phyloP scores from a whole-genome alignment of 1,140 invertebrate species.

The Neodiprion pinetum region DNA sequence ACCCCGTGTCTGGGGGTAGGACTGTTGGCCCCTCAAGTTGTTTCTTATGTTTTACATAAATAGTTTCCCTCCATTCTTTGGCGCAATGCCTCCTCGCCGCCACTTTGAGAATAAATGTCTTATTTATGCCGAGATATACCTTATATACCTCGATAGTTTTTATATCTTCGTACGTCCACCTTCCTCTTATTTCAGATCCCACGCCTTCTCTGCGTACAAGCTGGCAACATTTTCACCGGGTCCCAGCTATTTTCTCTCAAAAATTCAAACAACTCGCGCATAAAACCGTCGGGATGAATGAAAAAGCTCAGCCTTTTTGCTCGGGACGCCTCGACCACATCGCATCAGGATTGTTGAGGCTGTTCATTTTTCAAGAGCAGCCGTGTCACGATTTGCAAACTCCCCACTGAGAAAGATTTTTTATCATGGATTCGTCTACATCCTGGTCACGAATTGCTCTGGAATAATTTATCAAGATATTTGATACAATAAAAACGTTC shows the following conservation, averaged over 20 bases:
- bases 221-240: neutral
- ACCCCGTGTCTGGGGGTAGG: conserved; percentile 10
- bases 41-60: conserved; percentile 16
- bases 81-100: conserved; percentile 10
- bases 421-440: too few species aligned
- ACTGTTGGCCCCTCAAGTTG: conserved; percentile 7
- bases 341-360: too few species aligned
- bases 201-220: neutral
- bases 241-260: too few species aligned
- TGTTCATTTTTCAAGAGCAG: too few species aligned
- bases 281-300: neutral
- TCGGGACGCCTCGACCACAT: too few species aligned
- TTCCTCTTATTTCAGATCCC: neutral
- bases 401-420: too few species aligned
- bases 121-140: conserved; percentile 12
- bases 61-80: conserved; percentile 9
- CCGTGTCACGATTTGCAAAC: too few species aligned
- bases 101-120: conserved; percentile 10
- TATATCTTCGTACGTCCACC: neutral
- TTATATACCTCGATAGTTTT: neutral
- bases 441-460: too few species aligned
- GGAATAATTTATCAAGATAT: too few species aligned
- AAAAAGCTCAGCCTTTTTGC: neutral
- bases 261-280: too few species aligned
- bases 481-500: too few species aligned